Evolutionary conservation across 2,797 vertebrate species (phyloP), one percentile per base, ranked within the genome.

Genomic region (Bucorvus abyssinicus): DNA sequence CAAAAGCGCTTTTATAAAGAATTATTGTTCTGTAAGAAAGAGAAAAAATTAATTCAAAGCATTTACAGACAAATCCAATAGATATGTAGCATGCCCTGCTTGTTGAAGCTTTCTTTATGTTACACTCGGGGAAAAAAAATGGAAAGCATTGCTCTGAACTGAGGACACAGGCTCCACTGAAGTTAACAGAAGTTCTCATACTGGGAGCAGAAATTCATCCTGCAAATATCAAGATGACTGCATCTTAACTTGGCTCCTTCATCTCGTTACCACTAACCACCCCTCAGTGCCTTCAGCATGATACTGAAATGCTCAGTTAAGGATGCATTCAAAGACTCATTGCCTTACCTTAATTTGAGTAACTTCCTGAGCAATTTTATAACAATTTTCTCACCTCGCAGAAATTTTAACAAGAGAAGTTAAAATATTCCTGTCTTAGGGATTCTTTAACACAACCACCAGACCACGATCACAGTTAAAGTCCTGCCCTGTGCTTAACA

Each of bases 401-500:
- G 44, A 34, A 44, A 69, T 64, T 81, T 64, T 40, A 57, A 47
- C 14, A 3, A 70, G 70, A 76, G 14, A 57, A 64, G 47, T 45
- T 1, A 67, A 80, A 68, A 57, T 34, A 74, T 17, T 56, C 2
- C 1, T 63, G 9, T 52, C 38, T 57, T 69, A 29, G 18, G n/a
- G 11, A 36, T 40, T 16, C 10, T 79, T 63, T 24, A 50, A 49
- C 30, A 52, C 29, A 69, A 57, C 15, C 34, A 44, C n/a, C 36
- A 56, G 17, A 34, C 27, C 1, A 0, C 2, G 1, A 30, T 16
- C 30, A 27, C 32, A 19, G 12, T 5, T 20, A 3, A 29, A 74
- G 55, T 34, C 38, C 44, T 42, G 14, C 7, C 24, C 19, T 30
- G 19, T 32, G 42, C 29, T 68, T 79, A 40, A 52, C 1, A 0